These are phyloP conservation scores for Yponomeuta evonymella DNA, from an alignment of 2,888 invertebrate genomes.

Conservation along the genomic window DNA sequence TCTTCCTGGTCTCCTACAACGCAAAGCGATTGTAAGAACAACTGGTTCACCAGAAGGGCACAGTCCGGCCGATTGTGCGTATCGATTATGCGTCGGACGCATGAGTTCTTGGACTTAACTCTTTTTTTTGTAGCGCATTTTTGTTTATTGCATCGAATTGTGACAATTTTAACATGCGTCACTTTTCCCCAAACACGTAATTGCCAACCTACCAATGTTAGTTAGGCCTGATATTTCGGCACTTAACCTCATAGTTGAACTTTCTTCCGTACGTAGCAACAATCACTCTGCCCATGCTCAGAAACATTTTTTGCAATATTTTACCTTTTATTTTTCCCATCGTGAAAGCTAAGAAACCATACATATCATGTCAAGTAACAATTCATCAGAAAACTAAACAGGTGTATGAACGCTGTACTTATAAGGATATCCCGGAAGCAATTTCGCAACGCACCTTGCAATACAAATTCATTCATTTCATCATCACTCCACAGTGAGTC, in stretches of 20 bases:
- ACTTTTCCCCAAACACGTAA: too few species aligned
- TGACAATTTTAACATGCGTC: too few species aligned
- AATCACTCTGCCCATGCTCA: neutral
- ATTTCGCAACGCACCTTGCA: slow-evolving; percentile 12
- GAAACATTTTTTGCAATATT: neutral
- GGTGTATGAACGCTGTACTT: neutral
- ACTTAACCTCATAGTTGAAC: too few species aligned
- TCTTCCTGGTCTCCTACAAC: neutral
- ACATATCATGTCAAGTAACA: neutral
- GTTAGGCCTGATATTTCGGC: too few species aligned
- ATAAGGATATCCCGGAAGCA: slow-evolving; percentile 14
- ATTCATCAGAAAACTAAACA: neutral
- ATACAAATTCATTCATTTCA: slow-evolving; percentile 5
- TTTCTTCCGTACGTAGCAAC: too few species aligned
- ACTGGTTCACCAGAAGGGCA: neutral
- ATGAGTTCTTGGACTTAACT: neutral
- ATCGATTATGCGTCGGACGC: slow-evolving; percentile 27
- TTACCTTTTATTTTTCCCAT: neutral
- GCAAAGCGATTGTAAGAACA: neutral
- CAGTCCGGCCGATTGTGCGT: slow-evolving; percentile 15
- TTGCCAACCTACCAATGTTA: too few species aligned
- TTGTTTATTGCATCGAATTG: too few species aligned
- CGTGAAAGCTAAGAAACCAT: neutral
- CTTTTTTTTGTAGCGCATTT: neutral
- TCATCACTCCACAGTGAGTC: neutral